A percentile compares a stretch with the other conserved stretches of the same genome.
Evolutionary conservation across 1,140 invertebrate genomes (phyloP).

Genomic region (Aphaenogaster floridana): DNA sequence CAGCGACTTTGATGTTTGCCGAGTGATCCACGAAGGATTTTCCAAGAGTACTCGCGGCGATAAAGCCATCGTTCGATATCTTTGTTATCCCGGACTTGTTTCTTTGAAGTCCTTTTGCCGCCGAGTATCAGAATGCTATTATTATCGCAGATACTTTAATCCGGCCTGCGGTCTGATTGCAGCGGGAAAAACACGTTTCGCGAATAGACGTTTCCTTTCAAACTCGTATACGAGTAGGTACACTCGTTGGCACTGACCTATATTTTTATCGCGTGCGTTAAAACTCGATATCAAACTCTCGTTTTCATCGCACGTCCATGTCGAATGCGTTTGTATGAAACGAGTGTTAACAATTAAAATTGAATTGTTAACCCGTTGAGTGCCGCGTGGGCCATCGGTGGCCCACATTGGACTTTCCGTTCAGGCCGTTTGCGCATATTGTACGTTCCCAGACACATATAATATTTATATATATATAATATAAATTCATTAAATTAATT

Average conservation of each 20-base stretch:
- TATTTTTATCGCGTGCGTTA: neutral
- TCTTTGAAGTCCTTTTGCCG: neutral
- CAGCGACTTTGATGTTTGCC: constrained; percentile 9
- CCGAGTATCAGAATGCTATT: neutral
- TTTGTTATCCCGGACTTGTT: neutral
- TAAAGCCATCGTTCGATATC: constrained; percentile 26
- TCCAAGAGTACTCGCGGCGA: neutral
- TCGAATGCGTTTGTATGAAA: neutral
- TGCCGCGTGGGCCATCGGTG: too few relatives aligned
- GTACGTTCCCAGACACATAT: too few relatives aligned
- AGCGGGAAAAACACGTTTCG: neutral
- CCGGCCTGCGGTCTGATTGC: neutral
- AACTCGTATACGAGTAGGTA: neutral
- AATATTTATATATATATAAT: too few relatives aligned
- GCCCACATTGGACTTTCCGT: too few relatives aligned
- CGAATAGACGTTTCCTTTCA: constrained; percentile 1
- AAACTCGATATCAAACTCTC: neutral
- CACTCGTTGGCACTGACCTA: neutral
- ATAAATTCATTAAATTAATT: too few relatives aligned
- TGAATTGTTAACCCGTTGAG: neutral
- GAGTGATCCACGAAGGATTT: constrained; percentile 27
- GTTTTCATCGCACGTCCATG: neutral
- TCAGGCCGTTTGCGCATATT: too few relatives aligned
- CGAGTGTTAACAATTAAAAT: neutral
- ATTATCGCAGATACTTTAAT: neutral